A percentile compares a stretch with the other conserved stretches of the same genome.
These are phyloP conservation scores for Alcedo atthis DNA, from an alignment of 2,797 vertebrate genomes.

Conservation along the genomic window DNA sequence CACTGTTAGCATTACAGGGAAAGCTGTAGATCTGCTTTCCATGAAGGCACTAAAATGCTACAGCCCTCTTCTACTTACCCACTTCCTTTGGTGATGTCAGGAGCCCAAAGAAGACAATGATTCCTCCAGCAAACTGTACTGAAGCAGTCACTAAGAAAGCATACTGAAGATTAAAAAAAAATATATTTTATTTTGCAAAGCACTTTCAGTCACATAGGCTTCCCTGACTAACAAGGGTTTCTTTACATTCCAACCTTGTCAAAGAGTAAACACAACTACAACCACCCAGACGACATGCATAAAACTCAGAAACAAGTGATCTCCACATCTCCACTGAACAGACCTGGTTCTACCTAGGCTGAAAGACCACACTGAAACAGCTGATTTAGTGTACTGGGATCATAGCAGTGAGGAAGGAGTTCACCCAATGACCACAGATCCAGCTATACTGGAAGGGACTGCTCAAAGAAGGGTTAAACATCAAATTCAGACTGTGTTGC, in stretches of 20 bases:
- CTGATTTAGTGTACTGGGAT: neutral
- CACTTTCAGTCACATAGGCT: neutral
- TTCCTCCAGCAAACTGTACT: slow-evolving; percentile 94
- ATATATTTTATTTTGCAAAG: neutral
- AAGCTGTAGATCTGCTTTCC: neutral
- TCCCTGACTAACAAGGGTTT: neutral
- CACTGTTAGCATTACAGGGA: neutral
- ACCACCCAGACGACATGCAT: neutral
- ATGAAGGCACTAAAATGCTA: neutral
- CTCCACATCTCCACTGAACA: neutral
- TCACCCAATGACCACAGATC: neutral
- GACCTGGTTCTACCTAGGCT: neutral
- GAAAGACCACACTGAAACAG: neutral
- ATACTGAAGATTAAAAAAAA: slow-evolving; percentile 79
- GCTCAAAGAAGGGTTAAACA: neutral
- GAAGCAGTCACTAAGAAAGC: slow-evolving; percentile 95
- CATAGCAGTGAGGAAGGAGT: neutral
- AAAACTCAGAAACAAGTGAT: neutral
- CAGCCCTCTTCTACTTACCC: slow-evolving; percentile 82
- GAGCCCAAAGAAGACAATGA: slow-evolving; percentile 94
- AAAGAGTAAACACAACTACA: neutral
- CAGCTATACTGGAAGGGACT: neutral
- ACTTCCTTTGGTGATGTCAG: slow-evolving; percentile 94
- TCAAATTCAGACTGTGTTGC: neutral
- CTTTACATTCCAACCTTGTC: neutral